Percentiles rank a stretch among this genome's conserved stretches.
These are phyloP conservation scores for Xyrauchen texanus DNA, from an alignment of 2,113 vertebrate genomes.

Conservation along the genomic window DNA sequence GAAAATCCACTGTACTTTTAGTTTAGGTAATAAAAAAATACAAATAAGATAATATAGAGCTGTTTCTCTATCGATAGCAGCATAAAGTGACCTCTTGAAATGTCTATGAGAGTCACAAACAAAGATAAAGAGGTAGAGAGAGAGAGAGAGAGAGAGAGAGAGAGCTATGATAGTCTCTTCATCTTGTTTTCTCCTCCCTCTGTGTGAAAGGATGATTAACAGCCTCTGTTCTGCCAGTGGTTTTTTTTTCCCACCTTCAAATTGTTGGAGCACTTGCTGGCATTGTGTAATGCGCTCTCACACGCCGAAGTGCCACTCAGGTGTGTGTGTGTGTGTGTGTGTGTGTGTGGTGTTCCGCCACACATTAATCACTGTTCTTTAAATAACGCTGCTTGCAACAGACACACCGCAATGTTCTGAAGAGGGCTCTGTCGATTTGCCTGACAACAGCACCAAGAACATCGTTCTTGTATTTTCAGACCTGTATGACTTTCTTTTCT, in stretches of 20 bases:
- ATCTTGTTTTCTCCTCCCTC: slow-evolving; percentile 12
- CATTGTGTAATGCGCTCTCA: slow-evolving; percentile 57
- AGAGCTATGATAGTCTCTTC: slow-evolving; percentile 7
- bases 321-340: slow-evolving; percentile 57
- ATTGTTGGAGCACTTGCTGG: slow-evolving; percentile 77
- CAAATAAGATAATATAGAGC: too few relatives aligned
- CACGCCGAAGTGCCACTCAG: slow-evolving; percentile 5
- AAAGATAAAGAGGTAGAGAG: slow-evolving; percentile 7
- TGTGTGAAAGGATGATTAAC: slow-evolving; percentile 71
- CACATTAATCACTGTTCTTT: slow-evolving; percentile 80
- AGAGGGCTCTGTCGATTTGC: slow-evolving; percentile 67
- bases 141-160: slow-evolving; percentile 3
- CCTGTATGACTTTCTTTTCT: too few relatives aligned
- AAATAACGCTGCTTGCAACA: slow-evolving; percentile 73
- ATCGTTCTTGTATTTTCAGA: neutral
- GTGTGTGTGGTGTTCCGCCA: slow-evolving; percentile 62
- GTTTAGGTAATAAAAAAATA: too few relatives aligned
- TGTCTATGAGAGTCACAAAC: slow-evolving; percentile 4
- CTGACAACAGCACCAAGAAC: slow-evolving; percentile 66
- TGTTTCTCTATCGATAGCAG: too few relatives aligned
- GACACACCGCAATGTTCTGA: slow-evolving; percentile 35
- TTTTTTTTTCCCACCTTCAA: slow-evolving; percentile 69
- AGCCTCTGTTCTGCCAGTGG: slow-evolving; percentile 71
- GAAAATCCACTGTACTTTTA: too few relatives aligned
- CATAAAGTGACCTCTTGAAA: slow-evolving; percentile 30